These are phyloP conservation scores for Argyrosomus japonicus DNA, from an alignment of 2,113 vertebrate species.

Conservation along the genomic window DNA sequence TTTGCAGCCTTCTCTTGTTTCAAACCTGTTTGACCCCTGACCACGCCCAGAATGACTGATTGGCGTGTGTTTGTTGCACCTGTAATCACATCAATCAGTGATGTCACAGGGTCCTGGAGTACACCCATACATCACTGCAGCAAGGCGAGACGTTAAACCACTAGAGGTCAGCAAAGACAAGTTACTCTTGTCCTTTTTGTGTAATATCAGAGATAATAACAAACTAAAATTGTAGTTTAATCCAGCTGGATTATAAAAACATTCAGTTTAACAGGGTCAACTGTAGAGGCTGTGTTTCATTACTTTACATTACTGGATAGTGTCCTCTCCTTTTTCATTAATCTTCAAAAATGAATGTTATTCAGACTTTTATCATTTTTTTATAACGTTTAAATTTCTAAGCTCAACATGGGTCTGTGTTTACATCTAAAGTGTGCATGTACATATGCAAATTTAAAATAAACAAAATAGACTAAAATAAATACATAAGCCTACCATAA, in stretches of 20 bases:
- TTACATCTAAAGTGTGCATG: too few relatives aligned
- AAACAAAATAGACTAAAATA: neutral
- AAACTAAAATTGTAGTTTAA: neutral
- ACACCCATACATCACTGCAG: neutral
- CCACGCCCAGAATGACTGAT: neutral
- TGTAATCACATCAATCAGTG: neutral
- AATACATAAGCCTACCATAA: too few relatives aligned
- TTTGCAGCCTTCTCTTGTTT: neutral
- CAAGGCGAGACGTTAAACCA: neutral
- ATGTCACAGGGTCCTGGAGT: neutral
- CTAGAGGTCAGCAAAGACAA: constrained; percentile 23
- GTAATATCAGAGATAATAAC: too few relatives aligned
- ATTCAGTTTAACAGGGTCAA: neutral
- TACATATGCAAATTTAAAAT: neutral
- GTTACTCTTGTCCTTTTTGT: neutral
- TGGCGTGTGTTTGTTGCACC: neutral
- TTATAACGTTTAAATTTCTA: too few relatives aligned
- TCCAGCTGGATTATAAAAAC: neutral
- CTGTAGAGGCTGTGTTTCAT: neutral
- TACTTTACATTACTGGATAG: neutral
- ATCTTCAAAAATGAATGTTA: too few relatives aligned
- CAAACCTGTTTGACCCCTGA: neutral
- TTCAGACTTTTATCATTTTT: too few relatives aligned
- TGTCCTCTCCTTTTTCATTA: neutral
- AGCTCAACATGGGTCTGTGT: too few relatives aligned